Conservation (phyloP, 2,888 invertebrate genomes). For the Autographa gamma region DNA sequence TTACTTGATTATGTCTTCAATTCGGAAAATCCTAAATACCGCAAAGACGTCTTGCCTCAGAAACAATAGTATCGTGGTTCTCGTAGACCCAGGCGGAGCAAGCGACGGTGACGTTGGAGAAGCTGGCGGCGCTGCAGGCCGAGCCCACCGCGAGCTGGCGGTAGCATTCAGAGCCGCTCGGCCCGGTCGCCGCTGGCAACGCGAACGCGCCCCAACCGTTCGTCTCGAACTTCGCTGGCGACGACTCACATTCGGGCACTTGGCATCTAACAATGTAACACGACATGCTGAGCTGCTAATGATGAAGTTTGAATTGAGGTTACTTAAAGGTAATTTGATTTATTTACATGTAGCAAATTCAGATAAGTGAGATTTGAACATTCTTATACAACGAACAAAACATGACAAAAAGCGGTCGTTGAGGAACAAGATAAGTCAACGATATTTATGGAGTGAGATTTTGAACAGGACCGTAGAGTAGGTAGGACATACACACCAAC, state of each 20-base stretch:
- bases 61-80: conserved; percentile 73
- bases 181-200: conserved; percentile 70
- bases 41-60: conserved; percentile 67
- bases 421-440: too few species aligned
- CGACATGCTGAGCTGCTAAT: too few species aligned
- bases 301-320: background rate
- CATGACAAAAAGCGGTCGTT: too few species aligned
- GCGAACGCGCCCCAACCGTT: conserved; percentile 77
- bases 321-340: too few species aligned
- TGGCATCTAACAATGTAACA: conserved; percentile 65
- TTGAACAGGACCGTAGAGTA: too few species aligned
- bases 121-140: conserved; percentile 69
- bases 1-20: too few species aligned
- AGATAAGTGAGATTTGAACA: too few species aligned
- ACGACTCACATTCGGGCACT: conserved; percentile 80
- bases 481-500: too few species aligned
- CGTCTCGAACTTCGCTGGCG: conserved; percentile 64
- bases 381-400: too few species aligned
- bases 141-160: conserved; percentile 61
- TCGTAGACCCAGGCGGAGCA: conserved; percentile 79
- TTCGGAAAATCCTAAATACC: background rate
- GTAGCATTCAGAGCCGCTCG: conserved; percentile 66
- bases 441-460: too few species aligned
- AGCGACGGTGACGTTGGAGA: conserved; percentile 65
- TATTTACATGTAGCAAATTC: too few species aligned